Conservation (phyloP, 1,140 invertebrate species). For the Formica exsecta region DNA sequence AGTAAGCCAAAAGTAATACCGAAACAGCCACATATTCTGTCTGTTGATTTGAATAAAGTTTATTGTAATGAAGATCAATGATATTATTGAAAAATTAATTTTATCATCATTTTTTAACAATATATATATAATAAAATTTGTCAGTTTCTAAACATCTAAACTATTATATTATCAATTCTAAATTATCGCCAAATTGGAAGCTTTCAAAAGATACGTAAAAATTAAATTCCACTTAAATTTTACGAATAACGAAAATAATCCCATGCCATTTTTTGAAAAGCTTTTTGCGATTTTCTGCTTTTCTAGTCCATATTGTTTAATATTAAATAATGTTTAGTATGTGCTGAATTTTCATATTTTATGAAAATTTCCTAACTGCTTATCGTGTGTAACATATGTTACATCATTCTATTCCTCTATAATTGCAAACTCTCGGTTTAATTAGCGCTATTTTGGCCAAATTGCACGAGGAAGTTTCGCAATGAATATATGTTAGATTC, state of each 20-base stretch:
- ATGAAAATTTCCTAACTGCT: background rate
- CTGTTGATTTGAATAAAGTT: background rate
- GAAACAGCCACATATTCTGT: constrained; percentile 17
- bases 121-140: constrained; percentile 2
- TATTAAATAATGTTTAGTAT: background rate
- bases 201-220: background rate
- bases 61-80: background rate
- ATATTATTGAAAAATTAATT: constrained; percentile 1
- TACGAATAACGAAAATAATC: background rate
- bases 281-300: background rate
- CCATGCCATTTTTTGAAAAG: background rate
- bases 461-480: background rate
- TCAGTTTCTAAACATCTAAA: background rate
- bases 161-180: background rate
- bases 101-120: background rate
- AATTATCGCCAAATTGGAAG: constrained; percentile 4
- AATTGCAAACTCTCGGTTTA: background rate
- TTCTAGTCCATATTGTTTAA: background rate
- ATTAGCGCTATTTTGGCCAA: background rate
- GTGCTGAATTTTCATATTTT: background rate
- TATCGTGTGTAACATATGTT: background rate
- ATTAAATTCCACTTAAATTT: background rate
- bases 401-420: background rate
- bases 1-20: constrained; percentile 60
- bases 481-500: background rate